A percentile compares a stretch with the other conserved stretches of the same genome.
phyloP scores from a whole-genome alignment of 2,113 vertebrate species.

The Eonycteris spelaea region DNA sequence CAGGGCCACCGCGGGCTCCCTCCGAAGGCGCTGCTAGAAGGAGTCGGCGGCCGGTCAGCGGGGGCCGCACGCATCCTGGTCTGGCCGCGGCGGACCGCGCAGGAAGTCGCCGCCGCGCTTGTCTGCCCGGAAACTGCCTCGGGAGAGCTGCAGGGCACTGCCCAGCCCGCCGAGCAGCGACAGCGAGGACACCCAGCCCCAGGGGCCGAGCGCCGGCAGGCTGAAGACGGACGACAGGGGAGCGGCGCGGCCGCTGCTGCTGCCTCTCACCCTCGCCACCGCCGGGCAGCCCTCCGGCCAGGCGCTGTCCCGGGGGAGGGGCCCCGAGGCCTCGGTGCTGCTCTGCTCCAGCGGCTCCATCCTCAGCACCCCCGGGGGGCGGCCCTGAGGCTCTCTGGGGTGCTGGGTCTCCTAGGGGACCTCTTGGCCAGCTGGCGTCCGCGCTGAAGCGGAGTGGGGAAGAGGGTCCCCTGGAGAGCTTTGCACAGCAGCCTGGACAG shows the following conservation, averaged over 20 bases:
- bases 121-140: constrained; percentile 75
- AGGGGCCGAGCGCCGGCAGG: constrained; percentile 75
- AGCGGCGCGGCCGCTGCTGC: neutral
- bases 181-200: constrained; percentile 86
- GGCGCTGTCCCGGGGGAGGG: neutral
- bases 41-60: constrained; percentile 62
- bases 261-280: too few relatives aligned
- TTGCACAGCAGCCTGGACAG: constrained; percentile 91
- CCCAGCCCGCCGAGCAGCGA: constrained; percentile 80
- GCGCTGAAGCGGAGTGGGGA: constrained; percentile 91
- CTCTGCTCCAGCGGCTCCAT: neutral
- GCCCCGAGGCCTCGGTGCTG: neutral
- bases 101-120: constrained; percentile 68
- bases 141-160: constrained; percentile 79
- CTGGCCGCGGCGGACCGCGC: constrained; percentile 16
- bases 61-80: constrained; percentile 68
- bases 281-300: too few relatives aligned
- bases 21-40: constrained; percentile 67
- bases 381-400: constrained; percentile 42
- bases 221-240: constrained; percentile 52
- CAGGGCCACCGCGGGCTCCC: neutral
- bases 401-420: constrained; percentile 65
- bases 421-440: constrained; percentile 89
- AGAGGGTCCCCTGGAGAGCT: constrained; percentile 92
- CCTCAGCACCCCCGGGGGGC: neutral